Evolutionary conservation across 2,797 vertebrate species (phyloP).

Genomic region (Agapornis canus): DNA sequence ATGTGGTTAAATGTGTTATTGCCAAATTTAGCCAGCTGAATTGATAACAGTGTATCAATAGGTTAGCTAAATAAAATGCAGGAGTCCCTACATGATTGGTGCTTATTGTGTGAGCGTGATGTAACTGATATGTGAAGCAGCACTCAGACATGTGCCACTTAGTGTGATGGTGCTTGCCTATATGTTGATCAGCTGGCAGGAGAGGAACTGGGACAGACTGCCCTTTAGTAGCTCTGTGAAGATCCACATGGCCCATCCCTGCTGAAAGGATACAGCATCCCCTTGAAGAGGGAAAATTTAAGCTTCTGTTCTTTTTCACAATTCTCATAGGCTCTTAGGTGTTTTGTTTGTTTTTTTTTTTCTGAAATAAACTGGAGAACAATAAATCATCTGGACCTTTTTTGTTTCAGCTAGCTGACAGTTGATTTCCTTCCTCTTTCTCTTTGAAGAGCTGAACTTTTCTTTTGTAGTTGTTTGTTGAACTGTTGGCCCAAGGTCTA

Average conservation of each 20-base stretch:
- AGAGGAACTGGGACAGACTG: neutral
- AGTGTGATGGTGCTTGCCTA: neutral
- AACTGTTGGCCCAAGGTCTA: constrained; percentile 34
- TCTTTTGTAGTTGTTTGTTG: constrained; percentile 61
- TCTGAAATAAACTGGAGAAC: neutral
- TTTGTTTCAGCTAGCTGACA: neutral
- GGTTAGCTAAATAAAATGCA: neutral
- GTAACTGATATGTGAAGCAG: neutral
- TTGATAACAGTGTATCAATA: neutral
- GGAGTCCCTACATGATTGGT: accelerated
- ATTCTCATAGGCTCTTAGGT: neutral
- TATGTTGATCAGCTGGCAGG: neutral
- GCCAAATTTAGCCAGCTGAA: neutral
- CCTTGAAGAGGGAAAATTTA: neutral
- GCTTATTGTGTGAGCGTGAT: neutral
- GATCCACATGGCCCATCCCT: neutral
- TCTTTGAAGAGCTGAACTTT: constrained; percentile 50
- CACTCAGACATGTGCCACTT: accelerated
- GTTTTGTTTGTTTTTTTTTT: neutral
- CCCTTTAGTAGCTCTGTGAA: neutral
- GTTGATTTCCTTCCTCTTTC: constrained; percentile 64
- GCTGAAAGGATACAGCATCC: neutral
- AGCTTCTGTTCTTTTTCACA: neutral
- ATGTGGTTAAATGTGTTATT: neutral
- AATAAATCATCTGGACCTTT: neutral